These are phyloP conservation scores for Chunga burmeisteri DNA, from an alignment of 2,113 vertebrate species.

Conservation along the genomic window DNA sequence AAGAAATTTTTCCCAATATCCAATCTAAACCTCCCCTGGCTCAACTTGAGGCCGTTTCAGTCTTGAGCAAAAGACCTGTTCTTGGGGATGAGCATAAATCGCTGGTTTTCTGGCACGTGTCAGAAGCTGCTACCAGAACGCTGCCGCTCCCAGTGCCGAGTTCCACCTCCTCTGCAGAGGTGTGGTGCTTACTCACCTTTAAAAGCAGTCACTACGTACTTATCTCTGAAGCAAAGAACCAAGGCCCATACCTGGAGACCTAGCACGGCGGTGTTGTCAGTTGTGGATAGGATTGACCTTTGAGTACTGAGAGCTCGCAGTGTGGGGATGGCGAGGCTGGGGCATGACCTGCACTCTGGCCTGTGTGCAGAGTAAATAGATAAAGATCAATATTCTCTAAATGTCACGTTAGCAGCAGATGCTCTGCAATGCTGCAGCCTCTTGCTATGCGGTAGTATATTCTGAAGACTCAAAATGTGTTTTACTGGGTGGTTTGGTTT, in stretches of 20 bases:
- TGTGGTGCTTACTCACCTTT: not conserved
- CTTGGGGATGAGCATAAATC: not conserved
- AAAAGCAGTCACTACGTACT: accelerated
- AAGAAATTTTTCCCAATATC: not conserved
- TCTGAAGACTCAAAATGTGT: not conserved
- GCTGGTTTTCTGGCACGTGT: accelerated
- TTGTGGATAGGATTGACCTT: not conserved
- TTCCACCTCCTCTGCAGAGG: accelerated
- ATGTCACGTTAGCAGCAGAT: not conserved
- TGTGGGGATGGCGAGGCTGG: not conserved
- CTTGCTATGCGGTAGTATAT: not conserved
- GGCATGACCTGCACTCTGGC: not conserved
- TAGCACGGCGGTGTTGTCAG: accelerated
- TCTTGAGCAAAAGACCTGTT: not conserved
- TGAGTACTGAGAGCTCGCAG: not conserved
- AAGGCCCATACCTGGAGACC: not conserved
- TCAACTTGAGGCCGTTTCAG: not conserved
- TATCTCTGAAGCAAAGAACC: not conserved
- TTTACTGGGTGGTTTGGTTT: not conserved
- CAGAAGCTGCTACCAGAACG: not conserved
- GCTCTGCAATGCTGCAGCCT: not conserved
- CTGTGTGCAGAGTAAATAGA: not conserved
- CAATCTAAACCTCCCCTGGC: not conserved
- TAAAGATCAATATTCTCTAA: not conserved
- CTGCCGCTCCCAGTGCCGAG: not conserved